A percentile compares a stretch with the other conserved stretches of the same genome.
Evolutionary conservation across 2,888 invertebrate genomes (phyloP).

Genomic region (Rosalia funebris): DNA sequence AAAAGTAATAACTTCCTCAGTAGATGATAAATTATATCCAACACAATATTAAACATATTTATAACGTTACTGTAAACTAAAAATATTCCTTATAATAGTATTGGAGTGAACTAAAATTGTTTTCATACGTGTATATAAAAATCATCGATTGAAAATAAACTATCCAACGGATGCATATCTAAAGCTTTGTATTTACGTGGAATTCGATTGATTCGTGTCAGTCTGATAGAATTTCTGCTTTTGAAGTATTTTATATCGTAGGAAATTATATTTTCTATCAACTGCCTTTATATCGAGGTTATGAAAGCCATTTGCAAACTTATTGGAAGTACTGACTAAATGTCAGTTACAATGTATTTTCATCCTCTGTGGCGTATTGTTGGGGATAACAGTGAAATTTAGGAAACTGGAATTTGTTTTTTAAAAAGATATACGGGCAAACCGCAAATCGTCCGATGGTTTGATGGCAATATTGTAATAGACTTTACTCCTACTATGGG

Average conservation of each 20-base stretch:
- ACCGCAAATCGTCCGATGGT: background rate
- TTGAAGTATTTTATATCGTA: slow-evolving; percentile 38
- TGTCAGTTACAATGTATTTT: slow-evolving; percentile 16
- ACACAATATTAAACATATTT: too few species aligned
- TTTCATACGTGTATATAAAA: background rate
- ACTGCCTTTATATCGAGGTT: slow-evolving; percentile 28
- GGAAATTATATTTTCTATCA: slow-evolving; percentile 31
- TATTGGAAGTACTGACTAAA: slow-evolving; percentile 17
- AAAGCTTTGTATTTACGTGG: slow-evolving; percentile 31
- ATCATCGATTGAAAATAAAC: background rate
- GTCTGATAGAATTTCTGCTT: slow-evolving; percentile 34
- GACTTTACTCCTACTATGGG: too few species aligned
- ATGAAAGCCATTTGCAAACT: slow-evolving; percentile 9
- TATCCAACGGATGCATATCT: slow-evolving; percentile 16
- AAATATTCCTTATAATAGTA: too few species aligned
- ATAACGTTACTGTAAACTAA: too few species aligned
- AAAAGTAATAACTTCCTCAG: too few species aligned
- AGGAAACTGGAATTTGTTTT: slow-evolving; percentile 6
- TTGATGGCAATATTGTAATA: too few species aligned
- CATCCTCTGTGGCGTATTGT: background rate
- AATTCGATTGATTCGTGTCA: slow-evolving; percentile 30
- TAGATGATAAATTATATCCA: too few species aligned
- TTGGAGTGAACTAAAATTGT: too few species aligned
- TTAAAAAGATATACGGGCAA: background rate
- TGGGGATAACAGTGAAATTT: slow-evolving; percentile 6